phyloP scores from a whole-genome alignment of 2,113 vertebrate species.

The Silurus meridionalis region DNA sequence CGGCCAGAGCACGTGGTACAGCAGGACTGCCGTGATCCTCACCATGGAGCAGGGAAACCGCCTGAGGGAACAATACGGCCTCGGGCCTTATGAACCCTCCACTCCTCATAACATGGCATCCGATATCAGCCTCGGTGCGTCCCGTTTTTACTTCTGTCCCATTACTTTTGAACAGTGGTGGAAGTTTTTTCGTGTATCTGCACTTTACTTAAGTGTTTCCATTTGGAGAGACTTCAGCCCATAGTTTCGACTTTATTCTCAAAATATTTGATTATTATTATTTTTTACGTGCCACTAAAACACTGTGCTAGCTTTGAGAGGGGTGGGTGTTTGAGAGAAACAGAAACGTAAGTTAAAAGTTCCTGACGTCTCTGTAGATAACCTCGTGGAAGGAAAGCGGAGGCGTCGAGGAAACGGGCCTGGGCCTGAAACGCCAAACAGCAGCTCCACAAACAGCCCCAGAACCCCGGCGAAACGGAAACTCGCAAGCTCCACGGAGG shows the following conservation, averaged over 20 bases:
- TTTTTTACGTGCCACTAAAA: too few relatives aligned
- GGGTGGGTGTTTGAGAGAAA: too few relatives aligned
- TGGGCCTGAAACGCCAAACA: conserved; percentile 69
- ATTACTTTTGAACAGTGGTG: not conserved
- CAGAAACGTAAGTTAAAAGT: not conserved
- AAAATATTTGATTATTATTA: too few relatives aligned
- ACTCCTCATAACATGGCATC: conserved; percentile 87
- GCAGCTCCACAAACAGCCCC: conserved; percentile 72
- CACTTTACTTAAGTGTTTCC: too few relatives aligned
- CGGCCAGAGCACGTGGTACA: conserved; percentile 89
- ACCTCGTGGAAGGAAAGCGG: conserved; percentile 96
- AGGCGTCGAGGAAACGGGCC: conserved; percentile 77
- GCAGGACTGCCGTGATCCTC: conserved; percentile 86
- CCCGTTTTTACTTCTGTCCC: not conserved
- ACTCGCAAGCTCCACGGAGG: conserved; percentile 73
- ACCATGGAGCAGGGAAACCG: conserved; percentile 92
- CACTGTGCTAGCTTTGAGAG: too few relatives aligned
- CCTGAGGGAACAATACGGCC: conserved; percentile 89
- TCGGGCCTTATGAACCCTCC: conserved; percentile 86
- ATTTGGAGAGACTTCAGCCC: too few relatives aligned
- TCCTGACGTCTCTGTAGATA: conserved; percentile 73
- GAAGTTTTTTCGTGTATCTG: too few relatives aligned
- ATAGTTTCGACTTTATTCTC: too few relatives aligned
- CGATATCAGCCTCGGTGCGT: conserved; percentile 94
- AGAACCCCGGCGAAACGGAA: conserved; percentile 83